A percentile compares a stretch with the other conserved stretches of the same genome.
These are phyloP conservation scores for Atta cephalotes DNA, from an alignment of 1,140 invertebrate genomes.

Conservation along the genomic window DNA sequence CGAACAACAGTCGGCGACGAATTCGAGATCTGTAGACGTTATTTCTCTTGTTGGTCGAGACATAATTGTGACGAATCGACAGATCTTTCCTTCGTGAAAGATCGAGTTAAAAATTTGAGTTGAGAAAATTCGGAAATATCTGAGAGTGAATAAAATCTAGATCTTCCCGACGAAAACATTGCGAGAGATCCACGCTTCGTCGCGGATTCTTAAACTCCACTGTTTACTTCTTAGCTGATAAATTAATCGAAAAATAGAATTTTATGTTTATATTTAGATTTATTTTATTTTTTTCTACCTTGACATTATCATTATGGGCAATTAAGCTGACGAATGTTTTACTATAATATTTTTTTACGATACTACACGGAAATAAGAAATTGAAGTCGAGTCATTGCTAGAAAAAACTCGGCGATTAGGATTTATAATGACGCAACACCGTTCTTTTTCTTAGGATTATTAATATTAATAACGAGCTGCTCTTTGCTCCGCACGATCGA, in stretches of 20 bases:
- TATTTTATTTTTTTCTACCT: too few relatives aligned
- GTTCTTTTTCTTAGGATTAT: slow-evolving; percentile 5
- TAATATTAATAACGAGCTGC: slow-evolving; percentile 25
- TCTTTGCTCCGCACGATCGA: not conserved
- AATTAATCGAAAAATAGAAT: not conserved
- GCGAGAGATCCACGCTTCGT: not conserved
- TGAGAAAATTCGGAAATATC: not conserved
- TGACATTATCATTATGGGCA: not conserved
- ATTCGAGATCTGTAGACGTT: slow-evolving; percentile 12
- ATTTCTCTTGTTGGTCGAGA: not conserved
- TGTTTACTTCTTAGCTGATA: not conserved
- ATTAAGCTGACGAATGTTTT: not conserved
- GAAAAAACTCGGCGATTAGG: not conserved
- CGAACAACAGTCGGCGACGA: not conserved
- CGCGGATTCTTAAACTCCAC: not conserved
- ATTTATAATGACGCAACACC: not conserved
- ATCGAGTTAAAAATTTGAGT: not conserved
- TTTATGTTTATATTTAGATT: not conserved
- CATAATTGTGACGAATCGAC: not conserved
- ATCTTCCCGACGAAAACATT: not conserved
- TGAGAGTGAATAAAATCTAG: not conserved
- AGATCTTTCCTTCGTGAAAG: not conserved
- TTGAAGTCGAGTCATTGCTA: not conserved
- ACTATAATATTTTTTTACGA: not conserved
- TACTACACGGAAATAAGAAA: not conserved